Conservation (phyloP, 2,888 invertebrate species). For the Rhyacophila evoluta region DNA sequence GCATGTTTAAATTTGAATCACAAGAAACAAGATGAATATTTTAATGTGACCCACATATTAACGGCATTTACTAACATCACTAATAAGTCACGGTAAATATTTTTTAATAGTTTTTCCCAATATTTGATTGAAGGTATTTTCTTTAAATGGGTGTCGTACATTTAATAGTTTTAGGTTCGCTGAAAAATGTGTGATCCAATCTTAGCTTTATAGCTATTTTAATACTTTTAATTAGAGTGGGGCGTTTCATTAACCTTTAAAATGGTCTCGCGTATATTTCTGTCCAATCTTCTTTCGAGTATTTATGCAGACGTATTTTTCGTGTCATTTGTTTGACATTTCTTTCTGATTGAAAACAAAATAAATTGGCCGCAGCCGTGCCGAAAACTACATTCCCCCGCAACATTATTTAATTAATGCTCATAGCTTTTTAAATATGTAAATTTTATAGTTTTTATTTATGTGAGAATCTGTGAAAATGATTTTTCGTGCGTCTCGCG, state of each 20-base stretch:
- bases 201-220: background rate
- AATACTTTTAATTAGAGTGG: slow-evolving; percentile 7
- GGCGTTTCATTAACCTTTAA: background rate
- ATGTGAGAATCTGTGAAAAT: background rate
- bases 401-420: background rate
- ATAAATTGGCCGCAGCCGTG: background rate
- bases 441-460: background rate
- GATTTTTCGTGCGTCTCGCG: too few species aligned
- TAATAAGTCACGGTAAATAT: too few species aligned
- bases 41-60: too few species aligned
- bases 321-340: background rate
- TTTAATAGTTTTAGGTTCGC: too few species aligned
- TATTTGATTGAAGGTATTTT: too few species aligned
- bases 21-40: too few species aligned
- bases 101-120: too few species aligned
- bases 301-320: background rate
- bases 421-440: background rate
- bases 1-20: too few species aligned
- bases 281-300: background rate
- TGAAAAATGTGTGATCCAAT: background rate
- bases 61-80: too few species aligned
- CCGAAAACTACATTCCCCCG: background rate
- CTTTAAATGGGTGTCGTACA: too few species aligned
- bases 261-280: background rate
- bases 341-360: background rate